Conservation (phyloP, 2,797 vertebrate species). For the Darevskia mixta region DNA sequence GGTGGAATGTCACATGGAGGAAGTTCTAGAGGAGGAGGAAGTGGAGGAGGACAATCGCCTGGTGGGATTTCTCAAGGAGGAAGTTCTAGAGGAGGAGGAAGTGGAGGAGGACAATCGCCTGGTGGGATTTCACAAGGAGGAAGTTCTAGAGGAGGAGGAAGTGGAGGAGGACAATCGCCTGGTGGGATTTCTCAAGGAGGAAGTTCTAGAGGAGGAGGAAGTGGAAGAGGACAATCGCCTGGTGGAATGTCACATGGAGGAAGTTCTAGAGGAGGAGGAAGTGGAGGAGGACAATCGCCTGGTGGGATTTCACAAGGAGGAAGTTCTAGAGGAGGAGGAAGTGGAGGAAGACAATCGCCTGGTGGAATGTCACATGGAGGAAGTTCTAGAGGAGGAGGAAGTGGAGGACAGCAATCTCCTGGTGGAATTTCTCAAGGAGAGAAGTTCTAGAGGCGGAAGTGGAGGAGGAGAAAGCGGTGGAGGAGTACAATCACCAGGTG, state of each 20-base stretch:
- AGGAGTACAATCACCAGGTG: conserved; percentile 37
- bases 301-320: conserved; percentile 49
- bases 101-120: conserved; percentile 48
- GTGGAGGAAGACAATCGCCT: conserved; percentile 27
- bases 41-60: conserved; percentile 10
- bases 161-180: conserved; percentile 46
- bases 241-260: conserved; percentile 48
- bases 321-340: conserved; percentile 29
- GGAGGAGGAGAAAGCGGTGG: conserved; percentile 45
- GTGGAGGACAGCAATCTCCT: conserved; percentile 45
- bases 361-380: conserved; percentile 49
- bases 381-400: conserved; percentile 34
- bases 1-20: conserved; percentile 25
- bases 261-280: conserved; percentile 47
- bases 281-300: conserved; percentile 46
- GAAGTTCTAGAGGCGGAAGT: background rate
- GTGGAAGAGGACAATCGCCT: background rate
- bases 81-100: conserved; percentile 50
- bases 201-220: conserved; percentile 23
- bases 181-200: conserved; percentile 49
- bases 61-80: conserved; percentile 49
- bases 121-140: conserved; percentile 48
- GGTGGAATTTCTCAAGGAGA: conserved; percentile 50
- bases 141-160: background rate
- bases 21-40: conserved; percentile 55